Evolutionary conservation across 2,797 vertebrate genomes (phyloP), one percentile per base, ranked within the genome.

Genomic region (Xenops minutus): DNA sequence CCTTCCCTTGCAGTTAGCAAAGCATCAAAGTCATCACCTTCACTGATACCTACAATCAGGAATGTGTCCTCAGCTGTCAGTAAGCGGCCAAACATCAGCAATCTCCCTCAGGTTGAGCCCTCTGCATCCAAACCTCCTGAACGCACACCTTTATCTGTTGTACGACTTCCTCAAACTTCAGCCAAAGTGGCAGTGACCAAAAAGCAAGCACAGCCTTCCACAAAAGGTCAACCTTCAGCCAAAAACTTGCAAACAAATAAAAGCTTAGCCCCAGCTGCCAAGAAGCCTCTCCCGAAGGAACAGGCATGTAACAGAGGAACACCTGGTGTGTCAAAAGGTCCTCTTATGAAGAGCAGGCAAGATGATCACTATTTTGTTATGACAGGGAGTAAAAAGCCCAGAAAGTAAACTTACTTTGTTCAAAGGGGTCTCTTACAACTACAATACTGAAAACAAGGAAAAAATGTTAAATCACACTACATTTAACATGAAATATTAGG

Each of bases 351-450:
- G 56, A 93, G 73, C 79, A 98, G 98, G 81, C 98, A 97, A 7
- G 98, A 98, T 73, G 98, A 99, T 59, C 96, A 98, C 75, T 99
- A 99, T 91, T 99, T 99, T 94, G 98, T 99, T 96, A 99, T 99
- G 98, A 99, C 97, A 62, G 97, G 97, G 48, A 98, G 97, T 95
- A 98, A 98, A 97, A 98, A 98, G 83, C 98, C 97, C 95, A 99
- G 97, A 94, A 98, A 98, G 55, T 99, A 96, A 97, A 71, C 37
- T n/a, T 23, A 22, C 51, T 74, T 44, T 26, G 3, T 72, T 76
- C 24, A 54, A 49, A 49, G 48, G 14, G 6, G 24, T 12, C 18
- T 93, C 41, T 59, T 46, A n/a, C 58, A 49, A 44, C 41, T 94
- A 26, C 63, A 85, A 66, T 18, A 3, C 44, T n/a, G 26, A 74